Conservation (phyloP, 1,140 invertebrate species). For the Thereuonema tuberculata region DNA sequence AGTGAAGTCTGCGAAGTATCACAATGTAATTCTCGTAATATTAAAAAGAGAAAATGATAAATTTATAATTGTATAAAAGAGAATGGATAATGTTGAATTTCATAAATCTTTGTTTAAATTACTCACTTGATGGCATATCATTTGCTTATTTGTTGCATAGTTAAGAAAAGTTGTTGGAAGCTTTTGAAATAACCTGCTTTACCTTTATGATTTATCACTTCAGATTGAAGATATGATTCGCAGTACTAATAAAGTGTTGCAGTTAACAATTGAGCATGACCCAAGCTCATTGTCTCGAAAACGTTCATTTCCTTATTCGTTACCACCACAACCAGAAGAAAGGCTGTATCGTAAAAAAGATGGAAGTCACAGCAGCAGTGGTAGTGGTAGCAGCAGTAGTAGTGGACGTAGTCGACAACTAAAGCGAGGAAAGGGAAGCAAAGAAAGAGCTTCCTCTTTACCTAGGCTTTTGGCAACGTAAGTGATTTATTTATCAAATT, state of each 20-base stretch:
- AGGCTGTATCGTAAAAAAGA: conserved; percentile 41
- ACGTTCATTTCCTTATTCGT: conserved; percentile 27
- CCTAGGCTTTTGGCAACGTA: conserved; percentile 54
- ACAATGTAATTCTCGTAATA: too few species aligned
- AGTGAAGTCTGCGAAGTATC: too few species aligned
- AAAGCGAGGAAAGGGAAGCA: conserved; percentile 41
- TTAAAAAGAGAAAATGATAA: too few species aligned
- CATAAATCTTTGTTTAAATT: too few species aligned
- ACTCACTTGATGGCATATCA: too few species aligned
- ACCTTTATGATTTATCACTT: conserved; percentile 3
- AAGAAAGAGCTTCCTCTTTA: conserved; percentile 71
- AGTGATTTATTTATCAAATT: too few species aligned
- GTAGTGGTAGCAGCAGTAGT: conserved; percentile 24
- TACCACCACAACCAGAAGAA: conserved; percentile 16
- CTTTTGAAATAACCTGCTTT: too few species aligned
- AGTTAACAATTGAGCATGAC: conserved; percentile 78
- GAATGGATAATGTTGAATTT: too few species aligned
- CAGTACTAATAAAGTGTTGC: conserved; percentile 23
- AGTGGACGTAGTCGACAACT: conserved; percentile 38
- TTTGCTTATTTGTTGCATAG: too few species aligned
- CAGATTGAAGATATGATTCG: conserved; percentile 29
- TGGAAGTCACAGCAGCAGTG: conserved; percentile 39
- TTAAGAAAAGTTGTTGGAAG: too few species aligned
- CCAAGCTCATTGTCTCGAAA: conserved; percentile 48
- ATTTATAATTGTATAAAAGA: too few species aligned